phyloP scores from a whole-genome alignment of 2,888 invertebrate species.

The Chrysolina americana region DNA sequence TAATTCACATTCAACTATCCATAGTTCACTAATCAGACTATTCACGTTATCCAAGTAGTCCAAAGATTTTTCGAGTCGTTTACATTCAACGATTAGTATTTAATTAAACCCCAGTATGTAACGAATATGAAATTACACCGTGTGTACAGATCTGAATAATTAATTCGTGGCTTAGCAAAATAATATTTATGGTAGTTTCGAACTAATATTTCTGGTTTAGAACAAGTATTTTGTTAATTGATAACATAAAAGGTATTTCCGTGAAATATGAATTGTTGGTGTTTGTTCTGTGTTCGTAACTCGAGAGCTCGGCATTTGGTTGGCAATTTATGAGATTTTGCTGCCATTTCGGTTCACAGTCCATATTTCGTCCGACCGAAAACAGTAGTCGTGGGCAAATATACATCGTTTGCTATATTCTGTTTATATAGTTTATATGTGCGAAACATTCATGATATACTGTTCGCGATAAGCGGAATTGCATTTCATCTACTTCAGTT shows the following conservation, averaged over 20 bases:
- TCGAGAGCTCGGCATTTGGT: background rate
- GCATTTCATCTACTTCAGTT: background rate
- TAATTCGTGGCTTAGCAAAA: background rate
- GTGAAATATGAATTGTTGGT: background rate
- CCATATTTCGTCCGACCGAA: background rate
- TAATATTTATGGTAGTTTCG: background rate
- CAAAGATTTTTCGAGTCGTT: background rate
- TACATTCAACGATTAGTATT: background rate
- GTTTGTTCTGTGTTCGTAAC: conserved; percentile 1
- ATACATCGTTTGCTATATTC: background rate
- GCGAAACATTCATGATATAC: background rate
- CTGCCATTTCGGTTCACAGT: conserved; percentile 2
- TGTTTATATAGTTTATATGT: background rate
- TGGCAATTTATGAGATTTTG: background rate
- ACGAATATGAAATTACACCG: background rate
- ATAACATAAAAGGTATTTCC: background rate
- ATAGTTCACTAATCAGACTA: too few species aligned
- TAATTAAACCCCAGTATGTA: background rate
- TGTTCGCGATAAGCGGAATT: background rate
- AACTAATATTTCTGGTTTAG: background rate
- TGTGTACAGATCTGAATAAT: background rate
- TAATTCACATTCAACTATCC: too few species aligned
- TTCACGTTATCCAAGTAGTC: background rate
- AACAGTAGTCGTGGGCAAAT: conserved; percentile 9
- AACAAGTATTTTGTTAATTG: conserved; percentile 7